A percentile compares a stretch with the other conserved stretches of the same genome.
Evolutionary conservation across 2,113 vertebrate species (phyloP).

Genomic region (Cebus imitator): DNA sequence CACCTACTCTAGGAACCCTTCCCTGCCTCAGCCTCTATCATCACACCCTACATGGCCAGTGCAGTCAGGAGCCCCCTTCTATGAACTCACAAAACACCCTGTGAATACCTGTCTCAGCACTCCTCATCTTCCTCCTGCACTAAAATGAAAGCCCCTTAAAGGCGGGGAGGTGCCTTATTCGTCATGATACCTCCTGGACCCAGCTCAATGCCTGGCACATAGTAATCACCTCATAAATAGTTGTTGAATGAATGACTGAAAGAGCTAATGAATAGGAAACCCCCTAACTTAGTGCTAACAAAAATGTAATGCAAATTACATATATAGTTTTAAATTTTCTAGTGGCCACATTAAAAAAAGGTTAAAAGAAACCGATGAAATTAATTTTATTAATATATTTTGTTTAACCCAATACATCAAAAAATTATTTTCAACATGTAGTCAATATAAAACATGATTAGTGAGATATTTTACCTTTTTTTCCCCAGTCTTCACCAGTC

Average conservation of each 20-base stretch:
- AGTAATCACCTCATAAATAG: neutral
- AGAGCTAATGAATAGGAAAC: neutral
- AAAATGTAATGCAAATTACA: neutral
- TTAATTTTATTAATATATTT: neutral
- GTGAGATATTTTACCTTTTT: neutral
- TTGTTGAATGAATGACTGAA: neutral
- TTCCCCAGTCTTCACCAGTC: neutral
- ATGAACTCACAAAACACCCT: neutral
- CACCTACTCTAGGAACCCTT: too few species aligned
- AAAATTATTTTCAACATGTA: neutral
- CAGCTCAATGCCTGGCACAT: neutral
- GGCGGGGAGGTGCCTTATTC: neutral
- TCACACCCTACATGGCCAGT: neutral
- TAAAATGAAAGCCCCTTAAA: neutral
- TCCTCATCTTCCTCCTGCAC: neutral
- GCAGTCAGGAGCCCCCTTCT: neutral
- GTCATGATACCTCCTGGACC: neutral
- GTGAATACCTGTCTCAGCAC: neutral
- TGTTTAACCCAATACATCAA: neutral
- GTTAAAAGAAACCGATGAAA: neutral
- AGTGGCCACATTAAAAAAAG: neutral
- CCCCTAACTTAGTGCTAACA: neutral
- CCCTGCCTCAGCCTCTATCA: neutral
- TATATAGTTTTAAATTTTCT: neutral
- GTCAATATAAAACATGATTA: neutral